Base-by-base conservation (phyloP, 2,888 invertebrate species). In the Cheilosia impressa region DNA sequence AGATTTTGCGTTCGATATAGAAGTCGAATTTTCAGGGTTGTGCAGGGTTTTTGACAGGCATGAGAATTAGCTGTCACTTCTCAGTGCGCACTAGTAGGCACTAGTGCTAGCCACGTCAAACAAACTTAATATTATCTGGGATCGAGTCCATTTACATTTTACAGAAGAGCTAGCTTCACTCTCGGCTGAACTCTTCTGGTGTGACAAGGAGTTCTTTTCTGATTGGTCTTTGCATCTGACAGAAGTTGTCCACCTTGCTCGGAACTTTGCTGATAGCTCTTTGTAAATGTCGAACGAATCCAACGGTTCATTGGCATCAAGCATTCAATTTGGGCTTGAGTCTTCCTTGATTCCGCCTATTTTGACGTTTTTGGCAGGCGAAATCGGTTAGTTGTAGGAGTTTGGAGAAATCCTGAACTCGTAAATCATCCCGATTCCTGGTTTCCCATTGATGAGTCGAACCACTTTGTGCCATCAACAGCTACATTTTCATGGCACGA, bases 121-220 rank as follows among this genome's bases (percentile, higher is more conserved):
- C n/a, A n/a, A n/a, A n/a, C n/a, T n/a, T n/a, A n/a, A n/a, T 22
- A 2, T 72, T n/a, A 15, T 0, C 13, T 17, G n/a, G 41, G 10
- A 62, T 55, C 0, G 31, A 17, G 5, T 73, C 45, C 15, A 1
- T 10, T 27, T 62, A 62, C 19, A 72, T 72, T 31, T 47, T 69
- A 4, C 53, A 13, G 27, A 66, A 66, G 24, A 66, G 2, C 50
- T 5, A 27, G 5, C 17, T 31, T 3, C 41, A 15, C 7, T 15
- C 13, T 2, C 2, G 24, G 7, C 13, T 2, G 34, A 52, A 57
- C 17, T 45, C 41, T 5, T 1, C 4, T 5, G 45, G 69, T 13
- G 47, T 57, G 10, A 69, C 27, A n/a, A 69, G 19, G 2, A 4
- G 19, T 52, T 72, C 50, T 7, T 60, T 47, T 4, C 17, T 34